Percentiles rank a stretch among this genome's conserved stretches.
Conservation (phyloP, 1,140 invertebrate species). For the Hycleus cichorii region DNA sequence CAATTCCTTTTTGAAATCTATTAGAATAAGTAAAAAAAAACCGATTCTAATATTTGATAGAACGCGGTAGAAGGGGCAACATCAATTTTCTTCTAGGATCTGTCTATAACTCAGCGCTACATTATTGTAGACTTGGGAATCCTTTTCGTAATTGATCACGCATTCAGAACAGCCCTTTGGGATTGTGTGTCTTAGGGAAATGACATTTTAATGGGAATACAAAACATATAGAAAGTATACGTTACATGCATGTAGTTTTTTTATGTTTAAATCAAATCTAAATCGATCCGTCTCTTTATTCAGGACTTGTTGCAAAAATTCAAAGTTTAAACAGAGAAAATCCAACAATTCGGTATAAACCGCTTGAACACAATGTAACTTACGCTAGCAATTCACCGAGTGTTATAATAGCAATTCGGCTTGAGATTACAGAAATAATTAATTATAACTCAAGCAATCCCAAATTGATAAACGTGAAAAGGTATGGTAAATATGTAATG, state of each 20-base stretch:
- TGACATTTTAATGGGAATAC: constrained; percentile 22
- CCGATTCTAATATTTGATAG: not conserved
- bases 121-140: constrained; percentile 20
- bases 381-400: not conserved
- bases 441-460: constrained; percentile 11
- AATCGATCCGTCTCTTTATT: no score
- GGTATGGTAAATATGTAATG: constrained; percentile 14
- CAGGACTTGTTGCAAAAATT: no score
- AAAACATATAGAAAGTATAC: constrained; percentile 15
- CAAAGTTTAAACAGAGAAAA: no score
- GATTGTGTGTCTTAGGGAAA: constrained; percentile 18
- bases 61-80: constrained; percentile 7
- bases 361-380: no score
- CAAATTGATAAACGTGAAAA: constrained; percentile 9
- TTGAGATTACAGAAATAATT: constrained; percentile 4
- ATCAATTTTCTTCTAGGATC: constrained; percentile 20
- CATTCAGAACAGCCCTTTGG: constrained; percentile 15
- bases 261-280: constrained; percentile 6
- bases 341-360: no score
- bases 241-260: constrained; percentile 13
- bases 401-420: not conserved
- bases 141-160: constrained; percentile 19
- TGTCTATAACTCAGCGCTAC: constrained; percentile 21
- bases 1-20: no score
- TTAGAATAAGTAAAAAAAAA: no score